A percentile compares a stretch with the other conserved stretches of the same genome.
Evolutionary conservation across 2,113 vertebrate species (phyloP).

Genomic region (Pluvialis apricaria): DNA sequence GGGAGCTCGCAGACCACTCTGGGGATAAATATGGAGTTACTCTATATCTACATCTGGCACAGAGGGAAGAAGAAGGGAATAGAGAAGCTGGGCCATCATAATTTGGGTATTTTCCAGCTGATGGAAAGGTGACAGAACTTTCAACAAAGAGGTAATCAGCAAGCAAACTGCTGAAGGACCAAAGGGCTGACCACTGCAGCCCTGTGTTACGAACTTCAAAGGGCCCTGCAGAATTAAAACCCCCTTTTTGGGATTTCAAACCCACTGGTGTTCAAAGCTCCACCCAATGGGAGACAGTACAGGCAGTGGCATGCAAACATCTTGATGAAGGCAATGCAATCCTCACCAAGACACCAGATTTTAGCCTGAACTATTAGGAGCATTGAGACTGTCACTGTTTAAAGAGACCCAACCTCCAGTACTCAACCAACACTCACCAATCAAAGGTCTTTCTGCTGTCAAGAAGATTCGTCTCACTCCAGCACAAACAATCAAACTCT

Average conservation of each 20-base stretch:
- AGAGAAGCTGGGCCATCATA: not conserved
- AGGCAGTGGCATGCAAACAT: not conserved
- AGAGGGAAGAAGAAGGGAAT: not conserved
- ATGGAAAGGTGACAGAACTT: not conserved
- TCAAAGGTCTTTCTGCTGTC: not conserved
- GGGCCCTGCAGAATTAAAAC: not conserved
- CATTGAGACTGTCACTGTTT: not conserved
- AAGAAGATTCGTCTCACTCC: not conserved
- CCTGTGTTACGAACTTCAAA: not conserved
- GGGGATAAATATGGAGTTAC: not conserved
- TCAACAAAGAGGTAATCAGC: not conserved
- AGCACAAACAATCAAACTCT: not conserved
- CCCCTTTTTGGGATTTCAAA: not conserved
- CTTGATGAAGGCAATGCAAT: not conserved
- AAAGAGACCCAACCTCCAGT: not conserved
- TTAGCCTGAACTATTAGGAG: not conserved
- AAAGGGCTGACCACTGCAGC: not conserved
- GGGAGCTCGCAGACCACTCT: not conserved
- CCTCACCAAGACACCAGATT: not conserved
- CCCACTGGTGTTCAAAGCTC: not conserved
- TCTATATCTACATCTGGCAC: not conserved
- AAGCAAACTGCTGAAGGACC: not conserved
- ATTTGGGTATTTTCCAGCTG: not conserved
- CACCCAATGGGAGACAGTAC: fast-evolving
- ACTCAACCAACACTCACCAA: not conserved